Conservation (phyloP, 2,797 vertebrate genomes). For the Anguilla anguilla region DNA sequence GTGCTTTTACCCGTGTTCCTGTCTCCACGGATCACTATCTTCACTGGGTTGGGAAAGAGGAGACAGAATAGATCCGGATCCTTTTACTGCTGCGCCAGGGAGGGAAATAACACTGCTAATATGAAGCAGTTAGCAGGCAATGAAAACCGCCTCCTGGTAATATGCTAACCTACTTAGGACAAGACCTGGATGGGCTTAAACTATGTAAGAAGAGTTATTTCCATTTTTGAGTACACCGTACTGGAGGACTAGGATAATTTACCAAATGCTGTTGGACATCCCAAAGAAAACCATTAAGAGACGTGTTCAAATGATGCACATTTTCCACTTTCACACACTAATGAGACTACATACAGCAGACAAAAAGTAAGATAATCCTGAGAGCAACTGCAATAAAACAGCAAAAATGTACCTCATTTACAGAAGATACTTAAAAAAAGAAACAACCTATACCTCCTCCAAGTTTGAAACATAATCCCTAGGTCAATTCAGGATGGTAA, state of each 20-base stretch:
- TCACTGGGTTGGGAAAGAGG: constrained; percentile 74
- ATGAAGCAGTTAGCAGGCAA: neutral
- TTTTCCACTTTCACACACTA: neutral
- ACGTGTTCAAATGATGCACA: neutral
- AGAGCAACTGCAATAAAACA: too few species aligned
- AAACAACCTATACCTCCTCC: too few species aligned
- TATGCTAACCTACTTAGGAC: neutral
- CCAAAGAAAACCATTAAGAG: neutral
- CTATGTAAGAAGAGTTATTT: neutral
- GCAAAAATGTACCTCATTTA: neutral
- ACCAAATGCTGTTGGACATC: neutral
- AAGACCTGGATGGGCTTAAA: neutral
- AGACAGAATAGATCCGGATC: neutral
- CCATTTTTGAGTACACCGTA: neutral
- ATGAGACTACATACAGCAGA: neutral
- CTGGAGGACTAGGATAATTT: neutral
- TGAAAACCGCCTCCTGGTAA: neutral
- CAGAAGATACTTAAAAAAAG: too few species aligned
- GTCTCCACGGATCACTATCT: constrained; percentile 96
- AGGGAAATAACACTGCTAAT: neutral
- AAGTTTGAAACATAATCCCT: neutral
- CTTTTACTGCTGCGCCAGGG: neutral
- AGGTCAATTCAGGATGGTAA: neutral
- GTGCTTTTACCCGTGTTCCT: constrained; percentile 96
- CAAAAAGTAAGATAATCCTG: neutral